These are phyloP conservation scores for Branchinecta lindahli DNA, from an alignment of 1,140 invertebrate genomes.

Conservation along the genomic window DNA sequence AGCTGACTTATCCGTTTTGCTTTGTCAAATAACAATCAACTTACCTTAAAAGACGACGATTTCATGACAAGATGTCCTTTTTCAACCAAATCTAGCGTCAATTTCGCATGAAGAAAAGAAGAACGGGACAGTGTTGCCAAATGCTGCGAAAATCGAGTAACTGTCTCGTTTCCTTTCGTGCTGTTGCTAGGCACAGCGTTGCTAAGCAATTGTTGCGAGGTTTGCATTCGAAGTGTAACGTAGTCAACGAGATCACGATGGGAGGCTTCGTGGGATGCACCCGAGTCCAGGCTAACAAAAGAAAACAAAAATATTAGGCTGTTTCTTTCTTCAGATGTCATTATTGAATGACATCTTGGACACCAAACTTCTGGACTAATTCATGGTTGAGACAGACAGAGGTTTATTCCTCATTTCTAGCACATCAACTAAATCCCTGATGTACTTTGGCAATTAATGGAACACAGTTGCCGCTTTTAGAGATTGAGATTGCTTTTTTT, in stretches of 20 bases:
- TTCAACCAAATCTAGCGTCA: constrained; percentile 85
- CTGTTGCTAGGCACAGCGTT: constrained; percentile 46
- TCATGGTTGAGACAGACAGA: too few relatives aligned
- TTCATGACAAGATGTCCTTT: constrained; percentile 82
- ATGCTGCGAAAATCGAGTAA: constrained; percentile 66
- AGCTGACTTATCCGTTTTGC: too few relatives aligned
- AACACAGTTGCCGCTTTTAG: too few relatives aligned
- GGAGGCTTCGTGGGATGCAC: constrained; percentile 40
- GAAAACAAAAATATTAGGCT: constrained; percentile 15
- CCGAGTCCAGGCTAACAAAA: constrained; percentile 28
- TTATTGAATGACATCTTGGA: too few relatives aligned
- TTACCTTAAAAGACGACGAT: constrained; percentile 75
- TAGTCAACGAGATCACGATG: constrained; percentile 73
- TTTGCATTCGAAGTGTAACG: constrained; percentile 59
- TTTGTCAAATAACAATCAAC: not conserved
- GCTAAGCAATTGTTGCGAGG: constrained; percentile 58
- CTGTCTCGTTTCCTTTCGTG: constrained; percentile 39
- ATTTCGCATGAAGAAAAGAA: constrained; percentile 77
- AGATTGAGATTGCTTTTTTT: too few relatives aligned
- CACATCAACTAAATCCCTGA: too few relatives aligned
- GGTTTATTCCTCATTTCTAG: too few relatives aligned
- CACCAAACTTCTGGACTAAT: too few relatives aligned
- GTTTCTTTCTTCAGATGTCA: too few relatives aligned
- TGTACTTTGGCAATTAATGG: too few relatives aligned
- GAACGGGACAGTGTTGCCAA: constrained; percentile 64